Conservation (phyloP, 2,113 vertebrate genomes). For the Megaceryle torquata region DNA sequence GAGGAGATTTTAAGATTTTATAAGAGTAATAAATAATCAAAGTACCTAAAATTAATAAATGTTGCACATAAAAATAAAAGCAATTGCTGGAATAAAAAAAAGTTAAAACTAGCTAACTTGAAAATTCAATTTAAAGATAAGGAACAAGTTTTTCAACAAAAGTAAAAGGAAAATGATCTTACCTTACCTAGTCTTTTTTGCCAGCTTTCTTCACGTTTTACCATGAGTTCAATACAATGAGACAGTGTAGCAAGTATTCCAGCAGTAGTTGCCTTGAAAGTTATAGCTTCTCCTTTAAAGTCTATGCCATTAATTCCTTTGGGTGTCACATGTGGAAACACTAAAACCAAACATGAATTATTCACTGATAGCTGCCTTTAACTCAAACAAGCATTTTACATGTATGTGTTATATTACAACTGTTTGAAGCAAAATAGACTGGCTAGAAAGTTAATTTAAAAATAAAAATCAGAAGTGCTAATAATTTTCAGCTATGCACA, state of each 20-base stretch:
- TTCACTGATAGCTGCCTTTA: background rate
- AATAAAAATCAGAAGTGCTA: background rate
- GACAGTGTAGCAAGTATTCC: constrained; percentile 96
- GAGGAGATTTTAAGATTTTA: background rate
- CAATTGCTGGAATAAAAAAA: background rate
- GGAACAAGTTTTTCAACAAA: background rate
- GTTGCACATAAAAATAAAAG: background rate
- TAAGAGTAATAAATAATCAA: background rate
- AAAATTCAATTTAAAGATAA: background rate
- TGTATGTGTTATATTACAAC: background rate
- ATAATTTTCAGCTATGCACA: background rate
- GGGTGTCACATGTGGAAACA: constrained; percentile 85
- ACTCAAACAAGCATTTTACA: background rate
- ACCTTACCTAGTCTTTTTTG: constrained; percentile 97
- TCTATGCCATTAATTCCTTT: constrained; percentile 95
- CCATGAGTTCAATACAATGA: constrained; percentile 96
- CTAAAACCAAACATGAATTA: constrained; percentile 68
- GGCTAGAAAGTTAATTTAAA: background rate
- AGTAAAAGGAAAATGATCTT: constrained; percentile 13
- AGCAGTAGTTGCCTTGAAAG: constrained; percentile 98
- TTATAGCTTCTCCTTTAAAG: constrained; percentile 99
- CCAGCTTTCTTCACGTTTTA: constrained; percentile 93
- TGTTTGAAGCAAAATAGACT: background rate
- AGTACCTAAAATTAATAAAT: background rate
- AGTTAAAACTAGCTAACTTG: background rate